phyloP scores from a whole-genome alignment of 2,113 vertebrate genomes.

The Solenodon paradoxus region DNA sequence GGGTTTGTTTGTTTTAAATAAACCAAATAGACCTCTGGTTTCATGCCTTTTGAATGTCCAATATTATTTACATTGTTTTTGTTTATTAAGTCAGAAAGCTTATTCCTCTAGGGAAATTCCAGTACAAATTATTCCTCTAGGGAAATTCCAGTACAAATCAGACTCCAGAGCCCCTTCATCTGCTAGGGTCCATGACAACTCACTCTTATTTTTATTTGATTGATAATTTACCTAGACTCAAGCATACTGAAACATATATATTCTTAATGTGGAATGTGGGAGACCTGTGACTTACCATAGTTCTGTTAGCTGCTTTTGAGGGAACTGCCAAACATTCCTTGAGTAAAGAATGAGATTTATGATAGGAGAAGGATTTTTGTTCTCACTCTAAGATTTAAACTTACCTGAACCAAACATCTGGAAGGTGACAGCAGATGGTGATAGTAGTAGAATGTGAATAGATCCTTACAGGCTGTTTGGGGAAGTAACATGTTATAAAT shows the following conservation, averaged over 20 bases:
- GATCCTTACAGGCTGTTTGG: neutral
- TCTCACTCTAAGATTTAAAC: neutral
- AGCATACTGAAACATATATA: neutral
- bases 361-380: neutral
- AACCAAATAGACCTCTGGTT: neutral
- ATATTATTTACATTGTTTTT: neutral
- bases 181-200: neutral
- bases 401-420: neutral
- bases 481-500: neutral
- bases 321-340: neutral
- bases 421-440: neutral
- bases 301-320: neutral
- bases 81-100: neutral
- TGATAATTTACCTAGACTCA: neutral
- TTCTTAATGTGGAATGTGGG: neutral
- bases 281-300: neutral
- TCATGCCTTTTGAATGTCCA: neutral
- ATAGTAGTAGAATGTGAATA: neutral
- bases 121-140: neutral
- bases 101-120: neutral
- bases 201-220: neutral
- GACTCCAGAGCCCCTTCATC: neutral
- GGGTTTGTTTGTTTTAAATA: neutral
- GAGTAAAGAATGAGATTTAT: constrained; percentile 1
- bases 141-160: neutral